Conservation (phyloP, 1,140 invertebrate species). For the Drosophila saltans region DNA sequence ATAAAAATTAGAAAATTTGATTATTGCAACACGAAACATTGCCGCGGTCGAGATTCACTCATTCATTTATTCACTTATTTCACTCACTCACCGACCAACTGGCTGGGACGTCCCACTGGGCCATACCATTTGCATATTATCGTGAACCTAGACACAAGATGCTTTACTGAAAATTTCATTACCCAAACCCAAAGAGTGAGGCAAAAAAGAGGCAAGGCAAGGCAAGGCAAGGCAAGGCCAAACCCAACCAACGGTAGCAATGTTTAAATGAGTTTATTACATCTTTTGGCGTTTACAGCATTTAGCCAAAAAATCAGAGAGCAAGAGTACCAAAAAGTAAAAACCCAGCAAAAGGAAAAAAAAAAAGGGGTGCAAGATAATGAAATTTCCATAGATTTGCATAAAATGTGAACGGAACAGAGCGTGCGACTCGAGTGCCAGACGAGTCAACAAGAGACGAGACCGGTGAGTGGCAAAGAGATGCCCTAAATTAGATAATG, state of each 20-base stretch:
- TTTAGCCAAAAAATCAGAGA: slow-evolving; percentile 50
- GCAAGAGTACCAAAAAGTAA: slow-evolving; percentile 20
- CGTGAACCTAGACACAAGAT: slow-evolving; percentile 53
- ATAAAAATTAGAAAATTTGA: slow-evolving; percentile 83
- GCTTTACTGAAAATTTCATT: slow-evolving; percentile 76
- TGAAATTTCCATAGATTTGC: slow-evolving; percentile 81
- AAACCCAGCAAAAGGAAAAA: slow-evolving; percentile 23
- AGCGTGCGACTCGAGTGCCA: slow-evolving; percentile 30
- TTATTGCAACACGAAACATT: slow-evolving; percentile 73
- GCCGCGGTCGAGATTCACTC: slow-evolving; percentile 57
- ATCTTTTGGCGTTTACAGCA: slow-evolving; percentile 73
- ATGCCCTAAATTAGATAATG: slow-evolving; percentile 83
- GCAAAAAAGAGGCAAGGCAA: slow-evolving; percentile 16
- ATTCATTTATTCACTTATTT: slow-evolving; percentile 12
- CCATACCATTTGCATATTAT: slow-evolving; percentile 75
- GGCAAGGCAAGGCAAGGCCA: neutral
- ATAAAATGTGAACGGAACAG: slow-evolving; percentile 56
- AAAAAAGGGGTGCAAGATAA: slow-evolving; percentile 65
- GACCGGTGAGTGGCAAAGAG: slow-evolving; percentile 45
- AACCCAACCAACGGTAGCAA: slow-evolving; percentile 36
- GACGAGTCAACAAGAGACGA: slow-evolving; percentile 8
- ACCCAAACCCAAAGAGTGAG: slow-evolving; percentile 53
- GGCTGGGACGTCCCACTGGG: slow-evolving; percentile 41
- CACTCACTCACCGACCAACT: slow-evolving; percentile 1
- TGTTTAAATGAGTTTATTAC: slow-evolving; percentile 82